Evolutionary conservation across 2,888 invertebrate species (phyloP), one percentile per base, ranked within the genome.

Genomic region (Calameuta idolon): DNA sequence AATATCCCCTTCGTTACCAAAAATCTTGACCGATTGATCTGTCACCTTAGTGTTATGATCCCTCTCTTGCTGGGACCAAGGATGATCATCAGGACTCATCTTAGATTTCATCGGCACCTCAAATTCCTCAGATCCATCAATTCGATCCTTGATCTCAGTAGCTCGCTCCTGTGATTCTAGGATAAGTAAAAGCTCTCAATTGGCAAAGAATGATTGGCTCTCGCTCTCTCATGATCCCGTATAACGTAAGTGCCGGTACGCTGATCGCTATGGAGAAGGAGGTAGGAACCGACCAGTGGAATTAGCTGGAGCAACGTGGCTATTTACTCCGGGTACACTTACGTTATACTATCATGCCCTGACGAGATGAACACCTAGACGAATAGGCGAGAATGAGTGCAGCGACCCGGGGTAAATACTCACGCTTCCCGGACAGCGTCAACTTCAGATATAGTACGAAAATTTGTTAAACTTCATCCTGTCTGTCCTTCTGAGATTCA

Each of bases 341-440:
- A 69, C 73, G 75, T 77, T 69, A 79, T 73, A 23, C 34, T 33
- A 77, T 75, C 77, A 69, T 40, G 77, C 75, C 69, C 71, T 69
- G 40, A 75, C 69, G 77, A 77, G 69, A 55, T 55, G 55, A 55
- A 23, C 55, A 55, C 55, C 55, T 55, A 55, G 9, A 55, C 23
- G 55, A 2, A 23, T 55, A 55, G 74, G 30, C 34, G 30, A 69
- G 30, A n/a, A 69, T 4, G 40, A 74, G 76, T 79, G 71, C 69
- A 75, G 75, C 74, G 75, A 79, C 80, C 81, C 84, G 77, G 81
- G 76, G 81, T 81, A 80, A 83, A 81, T 76, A 83, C 85, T 86
- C 82, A 84, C 85, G 74, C 69, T 55, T 55, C 55, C 55, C 23
- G 55, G 1, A 55, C 55, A 55, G 3, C 23, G 5, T 77, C 77